phyloP scores from a whole-genome alignment of 2,888 invertebrate species.

The Acleris sparsana region DNA sequence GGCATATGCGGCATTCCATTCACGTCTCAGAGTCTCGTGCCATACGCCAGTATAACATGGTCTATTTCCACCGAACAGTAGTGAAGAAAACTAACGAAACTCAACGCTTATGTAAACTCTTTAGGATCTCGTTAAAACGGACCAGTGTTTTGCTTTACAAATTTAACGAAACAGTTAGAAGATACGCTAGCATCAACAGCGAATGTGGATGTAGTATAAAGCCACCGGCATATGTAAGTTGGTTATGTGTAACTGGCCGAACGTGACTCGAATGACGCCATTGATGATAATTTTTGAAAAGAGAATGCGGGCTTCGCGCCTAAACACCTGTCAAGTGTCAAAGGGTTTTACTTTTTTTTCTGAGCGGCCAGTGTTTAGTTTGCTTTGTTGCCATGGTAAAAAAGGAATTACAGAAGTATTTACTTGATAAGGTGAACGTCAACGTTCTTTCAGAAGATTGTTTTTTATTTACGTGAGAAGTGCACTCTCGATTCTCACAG shows the following conservation, averaged over 20 bases:
- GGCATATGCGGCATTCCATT: conserved; percentile 46
- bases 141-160: conserved; percentile 11
- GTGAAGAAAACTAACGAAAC: conserved; percentile 33
- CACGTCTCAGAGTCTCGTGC: conserved; percentile 50
- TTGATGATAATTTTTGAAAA: conserved; percentile 56
- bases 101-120: conserved; percentile 42
- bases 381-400: conserved; percentile 26
- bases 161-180: not conserved
- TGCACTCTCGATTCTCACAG: not conserved
- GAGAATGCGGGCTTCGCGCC: conserved; percentile 69
- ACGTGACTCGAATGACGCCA: conserved; percentile 65
- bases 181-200: not conserved
- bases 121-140: conserved; percentile 48
- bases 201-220: not conserved
- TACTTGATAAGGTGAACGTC: conserved; percentile 15
- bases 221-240: conserved; percentile 1
- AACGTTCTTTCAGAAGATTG: not conserved
- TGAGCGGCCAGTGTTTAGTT: conserved; percentile 11
- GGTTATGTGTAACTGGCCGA: conserved; percentile 44
- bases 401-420: conserved; percentile 17
- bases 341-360: conserved; percentile 45
- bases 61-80: conserved; percentile 26
- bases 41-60: conserved; percentile 37
- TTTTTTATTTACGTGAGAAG: not conserved
- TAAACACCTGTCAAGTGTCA: conserved; percentile 67